These are phyloP conservation scores for Megaceryle maxima DNA, from an alignment of 2,113 vertebrate species.

Conservation along the genomic window DNA sequence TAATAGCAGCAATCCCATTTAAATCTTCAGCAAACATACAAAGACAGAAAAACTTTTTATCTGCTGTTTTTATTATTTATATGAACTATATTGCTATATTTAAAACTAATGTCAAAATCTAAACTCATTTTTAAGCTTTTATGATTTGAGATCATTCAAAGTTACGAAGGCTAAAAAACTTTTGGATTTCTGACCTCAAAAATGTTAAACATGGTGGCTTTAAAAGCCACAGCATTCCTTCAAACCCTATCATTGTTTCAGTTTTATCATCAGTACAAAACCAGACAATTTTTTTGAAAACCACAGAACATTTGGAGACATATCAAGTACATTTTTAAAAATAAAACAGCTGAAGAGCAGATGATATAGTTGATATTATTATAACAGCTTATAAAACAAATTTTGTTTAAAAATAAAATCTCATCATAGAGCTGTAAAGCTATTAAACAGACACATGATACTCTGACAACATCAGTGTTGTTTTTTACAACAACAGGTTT, in stretches of 20 bases:
- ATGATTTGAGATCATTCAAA: neutral
- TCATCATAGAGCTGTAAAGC: neutral
- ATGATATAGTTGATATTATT: slow-evolving; percentile 36
- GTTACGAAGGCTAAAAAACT: slow-evolving; percentile 13
- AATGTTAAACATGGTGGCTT: slow-evolving; percentile 12
- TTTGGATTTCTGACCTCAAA: slow-evolving; percentile 41
- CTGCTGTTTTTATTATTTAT: neutral
- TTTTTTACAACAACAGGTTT: neutral
- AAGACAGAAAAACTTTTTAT: neutral
- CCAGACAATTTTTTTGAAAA: slow-evolving; percentile 44
- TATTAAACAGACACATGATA: neutral
- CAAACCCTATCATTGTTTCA: slow-evolving; percentile 8
- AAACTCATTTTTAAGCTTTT: neutral
- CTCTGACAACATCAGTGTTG: neutral
- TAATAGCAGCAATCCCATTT: neutral
- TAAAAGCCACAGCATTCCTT: slow-evolving; percentile 37
- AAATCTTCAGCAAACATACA: neutral
- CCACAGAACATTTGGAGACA: slow-evolving; percentile 40
- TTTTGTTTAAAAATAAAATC: slow-evolving; percentile 12
- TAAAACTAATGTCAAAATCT: neutral
- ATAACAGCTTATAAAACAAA: slow-evolving; percentile 38
- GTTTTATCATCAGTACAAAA: slow-evolving; percentile 49
- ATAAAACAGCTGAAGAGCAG: slow-evolving; percentile 57
- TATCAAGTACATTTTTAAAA: slow-evolving; percentile 51
- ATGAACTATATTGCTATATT: neutral